phyloP scores from a whole-genome alignment of 2,888 invertebrate species.

The Hemicrepidius hirtus region DNA sequence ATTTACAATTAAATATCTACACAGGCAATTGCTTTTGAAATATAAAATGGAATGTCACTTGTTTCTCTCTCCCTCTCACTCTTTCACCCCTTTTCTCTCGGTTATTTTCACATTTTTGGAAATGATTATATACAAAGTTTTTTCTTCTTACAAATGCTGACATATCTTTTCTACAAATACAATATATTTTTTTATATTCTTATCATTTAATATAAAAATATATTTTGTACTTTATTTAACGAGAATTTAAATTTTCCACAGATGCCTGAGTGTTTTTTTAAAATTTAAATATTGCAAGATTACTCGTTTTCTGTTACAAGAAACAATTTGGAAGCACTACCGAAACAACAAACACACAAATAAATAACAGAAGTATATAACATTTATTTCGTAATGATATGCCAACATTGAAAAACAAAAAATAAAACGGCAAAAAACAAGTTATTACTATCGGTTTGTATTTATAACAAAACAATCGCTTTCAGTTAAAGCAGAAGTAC shows the following conservation, averaged over 20 bases:
- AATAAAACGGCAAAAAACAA: constrained; percentile 32
- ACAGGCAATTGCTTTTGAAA: constrained; percentile 46
- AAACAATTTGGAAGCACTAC: constrained; percentile 18
- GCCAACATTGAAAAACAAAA: constrained; percentile 63
- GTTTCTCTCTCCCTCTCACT: too few relatives aligned
- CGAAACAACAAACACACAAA: constrained; percentile 18
- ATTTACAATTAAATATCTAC: too few relatives aligned
- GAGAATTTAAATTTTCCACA: constrained; percentile 43
- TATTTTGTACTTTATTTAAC: too few relatives aligned
- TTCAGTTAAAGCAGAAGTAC: constrained; percentile 59
- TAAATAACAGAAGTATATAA: constrained; percentile 2
- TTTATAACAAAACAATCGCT: constrained; percentile 38
- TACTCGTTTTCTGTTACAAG: not conserved
- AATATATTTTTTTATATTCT: constrained; percentile 61
- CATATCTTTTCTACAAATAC: constrained; percentile 66
- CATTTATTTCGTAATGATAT: constrained; percentile 57
- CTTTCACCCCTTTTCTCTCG: constrained; percentile 59
- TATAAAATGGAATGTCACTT: constrained; percentile 69
- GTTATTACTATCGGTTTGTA: constrained; percentile 10
- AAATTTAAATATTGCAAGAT: constrained; percentile 58
- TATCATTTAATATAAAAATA: constrained; percentile 61
- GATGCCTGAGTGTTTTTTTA: constrained; percentile 61
- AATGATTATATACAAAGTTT: constrained; percentile 62
- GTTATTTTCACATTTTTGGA: constrained; percentile 67
- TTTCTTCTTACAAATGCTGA: constrained; percentile 64